Base-by-base conservation (phyloP, 2,797 vertebrate genomes). In the Syngnathus acus region DNA sequence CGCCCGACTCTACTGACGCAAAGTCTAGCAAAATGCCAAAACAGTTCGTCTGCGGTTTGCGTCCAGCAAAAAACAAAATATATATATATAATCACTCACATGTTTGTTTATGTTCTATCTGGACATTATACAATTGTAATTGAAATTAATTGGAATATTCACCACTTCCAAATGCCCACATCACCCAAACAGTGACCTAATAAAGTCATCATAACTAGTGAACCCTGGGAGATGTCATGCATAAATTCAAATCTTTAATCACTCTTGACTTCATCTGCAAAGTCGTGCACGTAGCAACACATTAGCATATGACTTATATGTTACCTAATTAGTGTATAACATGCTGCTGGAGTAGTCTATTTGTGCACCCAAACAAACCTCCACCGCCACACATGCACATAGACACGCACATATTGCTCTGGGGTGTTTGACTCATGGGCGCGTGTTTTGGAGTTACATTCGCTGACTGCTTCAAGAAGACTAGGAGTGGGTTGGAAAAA, bases 281-380 rank as follows among this genome's bases (percentile, higher is more conserved):
- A 3, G 19, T 54, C 8, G 0, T 6, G 51, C 21, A 58, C 61
- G 63, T 64, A 43, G 45, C 19, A 58, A 64, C 19, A 26, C 32
- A 68, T 74, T 68, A 63, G 32, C 50, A 59, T 48, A 67, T 45
- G 40, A 68, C 45, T 68, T 54, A 42, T 65, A 68, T 69, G n/a
- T 42, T 64, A 38, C 62, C 54, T 66, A 61, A 66, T 73, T 71
- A 37, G 14, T 37, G 26, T 37, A 71, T 40, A 60, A 64, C 9
- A 21, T 17, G 38, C 69, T 51, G 59, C 53, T 66, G 50, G 68
- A 64, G 69, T 11, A 45, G 45, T 61, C 42, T 68, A 65, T 42
- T 64, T 66, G 26, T 42, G 40, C 60, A 47, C 21, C 17, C 21
- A 63, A 62, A 62, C 60, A 62, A 45, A 45, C 39, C 39, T 23